Conservation (phyloP, 1,140 invertebrate species). For the Oscheius sp. region DNA sequence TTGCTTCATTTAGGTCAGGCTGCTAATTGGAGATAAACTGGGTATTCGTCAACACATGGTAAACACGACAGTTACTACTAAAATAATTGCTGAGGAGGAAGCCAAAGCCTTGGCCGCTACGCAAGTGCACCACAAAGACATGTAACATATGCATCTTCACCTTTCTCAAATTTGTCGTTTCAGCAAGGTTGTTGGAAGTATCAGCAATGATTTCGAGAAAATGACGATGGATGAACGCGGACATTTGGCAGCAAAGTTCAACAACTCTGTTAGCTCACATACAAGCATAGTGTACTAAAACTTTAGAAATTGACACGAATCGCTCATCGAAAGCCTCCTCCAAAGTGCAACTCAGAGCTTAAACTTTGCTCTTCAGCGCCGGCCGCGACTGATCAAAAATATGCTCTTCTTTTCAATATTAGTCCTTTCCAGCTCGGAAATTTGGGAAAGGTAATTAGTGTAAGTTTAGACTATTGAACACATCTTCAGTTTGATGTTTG, state of each 20-base stretch:
- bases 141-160: background rate
- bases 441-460: conserved; percentile 48
- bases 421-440: conserved; percentile 60
- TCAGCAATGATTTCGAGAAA: conserved; percentile 61
- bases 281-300: background rate
- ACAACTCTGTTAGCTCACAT: conserved; percentile 50
- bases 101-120: conserved; percentile 45
- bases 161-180: background rate
- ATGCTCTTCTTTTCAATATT: conserved; percentile 59
- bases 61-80: conserved; percentile 60
- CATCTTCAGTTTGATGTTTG: conserved; percentile 54
- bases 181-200: conserved; percentile 58
- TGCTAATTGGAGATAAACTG: conserved; percentile 58
- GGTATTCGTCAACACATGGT: conserved; percentile 61
- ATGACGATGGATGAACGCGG: conserved; percentile 59
- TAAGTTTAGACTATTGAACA: background rate
- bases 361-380: conserved; percentile 42
- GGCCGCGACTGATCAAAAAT: conserved; percentile 61
- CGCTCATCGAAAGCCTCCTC: conserved; percentile 59
- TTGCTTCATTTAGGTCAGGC: conserved; percentile 44
- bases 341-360: conserved; percentile 47
- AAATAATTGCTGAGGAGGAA: conserved; percentile 60
- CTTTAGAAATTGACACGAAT: conserved; percentile 57
- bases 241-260: conserved; percentile 59
- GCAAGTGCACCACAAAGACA: conserved; percentile 20